These are phyloP conservation scores for Anthopleura sola DNA, from an alignment of 64 coral and sea anemone genomes.

Conservation along the genomic window DNA sequence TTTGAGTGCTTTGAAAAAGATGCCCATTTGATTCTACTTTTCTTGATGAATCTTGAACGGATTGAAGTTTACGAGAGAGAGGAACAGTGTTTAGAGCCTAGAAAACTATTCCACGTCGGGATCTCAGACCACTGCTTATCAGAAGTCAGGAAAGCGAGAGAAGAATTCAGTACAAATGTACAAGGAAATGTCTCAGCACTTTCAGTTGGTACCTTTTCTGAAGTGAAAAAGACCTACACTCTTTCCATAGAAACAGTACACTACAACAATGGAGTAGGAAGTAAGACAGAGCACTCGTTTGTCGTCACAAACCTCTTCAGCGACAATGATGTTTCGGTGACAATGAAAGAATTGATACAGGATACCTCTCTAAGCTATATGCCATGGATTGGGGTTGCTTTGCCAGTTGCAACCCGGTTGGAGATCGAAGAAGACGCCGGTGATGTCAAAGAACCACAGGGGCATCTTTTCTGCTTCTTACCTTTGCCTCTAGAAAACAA, in stretches of 20 bases:
- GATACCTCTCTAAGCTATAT: constrained; percentile 66
- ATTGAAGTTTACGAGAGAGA: constrained; percentile 64
- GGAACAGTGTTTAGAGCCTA: constrained; percentile 18
- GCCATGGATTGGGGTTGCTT: constrained; percentile 53
- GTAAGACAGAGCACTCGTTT: constrained; percentile 12
- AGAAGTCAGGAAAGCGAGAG: constrained; percentile 30
- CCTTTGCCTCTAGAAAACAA: constrained; percentile 75
- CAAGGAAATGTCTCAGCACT: neutral
- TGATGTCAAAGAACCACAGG: neutral
- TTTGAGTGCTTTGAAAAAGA: constrained; percentile 78
- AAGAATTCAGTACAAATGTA: constrained; percentile 35
- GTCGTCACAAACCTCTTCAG: constrained; percentile 48
- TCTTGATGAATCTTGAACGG: constrained; percentile 68
- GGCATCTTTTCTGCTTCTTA: constrained; percentile 76
- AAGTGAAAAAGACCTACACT: constrained; percentile 42
- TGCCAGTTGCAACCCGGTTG: neutral
- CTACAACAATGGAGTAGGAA: neutral
- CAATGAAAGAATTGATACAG: constrained; percentile 30
- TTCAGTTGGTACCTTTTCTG: neutral
- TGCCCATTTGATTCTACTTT: constrained; percentile 67
- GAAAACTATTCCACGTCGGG: constrained; percentile 46
- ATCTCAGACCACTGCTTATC: constrained; percentile 22
- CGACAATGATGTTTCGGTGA: constrained; percentile 11
- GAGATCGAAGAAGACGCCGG: neutral
- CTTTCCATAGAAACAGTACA: constrained; percentile 45